Conservation (phyloP, 1,140 invertebrate species). For the Lordiphosa collinella region DNA sequence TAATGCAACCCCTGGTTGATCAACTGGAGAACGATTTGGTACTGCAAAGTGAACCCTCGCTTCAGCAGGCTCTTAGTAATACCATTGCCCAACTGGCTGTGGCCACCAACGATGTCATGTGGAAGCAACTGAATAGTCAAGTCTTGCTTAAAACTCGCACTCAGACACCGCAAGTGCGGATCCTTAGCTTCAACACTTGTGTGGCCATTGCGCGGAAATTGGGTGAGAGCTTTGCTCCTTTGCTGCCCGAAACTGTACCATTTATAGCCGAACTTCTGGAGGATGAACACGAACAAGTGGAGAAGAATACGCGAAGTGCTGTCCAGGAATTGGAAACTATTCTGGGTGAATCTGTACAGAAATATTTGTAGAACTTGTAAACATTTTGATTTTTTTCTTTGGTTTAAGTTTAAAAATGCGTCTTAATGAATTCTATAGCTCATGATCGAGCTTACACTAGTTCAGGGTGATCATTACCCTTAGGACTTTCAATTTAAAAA, state of each 20-base stretch:
- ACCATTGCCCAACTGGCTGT: constrained; percentile 90
- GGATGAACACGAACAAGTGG: constrained; percentile 90
- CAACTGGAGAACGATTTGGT: constrained; percentile 90
- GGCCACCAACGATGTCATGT: constrained; percentile 91
- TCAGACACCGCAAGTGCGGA: constrained; percentile 83
- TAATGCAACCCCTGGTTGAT: constrained; percentile 93
- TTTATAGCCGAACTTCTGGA: constrained; percentile 91
- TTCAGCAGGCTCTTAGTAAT: constrained; percentile 85
- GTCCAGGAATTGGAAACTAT: constrained; percentile 89
- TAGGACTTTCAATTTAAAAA: no score
- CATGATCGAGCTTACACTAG: no score
- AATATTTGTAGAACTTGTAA: constrained; percentile 85
- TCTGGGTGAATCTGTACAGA: constrained; percentile 90
- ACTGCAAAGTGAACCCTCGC: constrained; percentile 78
- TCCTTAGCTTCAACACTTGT: constrained; percentile 83
- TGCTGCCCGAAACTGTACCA: constrained; percentile 90
- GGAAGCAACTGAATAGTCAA: constrained; percentile 94
- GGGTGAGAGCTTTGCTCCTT: constrained; percentile 89
- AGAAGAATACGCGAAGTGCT: constrained; percentile 86
- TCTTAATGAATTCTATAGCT: no score
- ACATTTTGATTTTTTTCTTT: not conserved
- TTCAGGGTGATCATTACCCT: no score
- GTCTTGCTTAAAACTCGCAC: constrained; percentile 92
- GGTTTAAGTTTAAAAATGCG: no score
- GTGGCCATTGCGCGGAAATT: constrained; percentile 87